Base-by-base conservation (phyloP, 2,888 invertebrate genomes). In the Pseudolycoriella hygida region DNA sequence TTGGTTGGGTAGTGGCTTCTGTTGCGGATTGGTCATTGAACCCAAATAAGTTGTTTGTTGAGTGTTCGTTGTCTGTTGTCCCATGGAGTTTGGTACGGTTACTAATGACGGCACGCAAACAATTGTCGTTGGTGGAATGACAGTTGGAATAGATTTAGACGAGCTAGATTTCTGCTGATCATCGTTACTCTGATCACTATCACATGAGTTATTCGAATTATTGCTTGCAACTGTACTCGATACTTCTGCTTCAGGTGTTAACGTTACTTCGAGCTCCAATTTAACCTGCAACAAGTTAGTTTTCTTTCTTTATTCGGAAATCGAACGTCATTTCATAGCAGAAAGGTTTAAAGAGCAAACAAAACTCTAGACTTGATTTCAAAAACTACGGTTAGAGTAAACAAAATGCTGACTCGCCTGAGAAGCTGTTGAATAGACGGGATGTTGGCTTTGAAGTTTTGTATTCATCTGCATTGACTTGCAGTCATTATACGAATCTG, bases 191-290 rank as follows among this genome's bases (percentile, higher is more conserved):
- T 42, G 42, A 31, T 38, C 39, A 25, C 38, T 44, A 39, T 44
- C 44, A 20, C 44, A 44, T 31, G 43, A 46, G 41, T 43, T 43
- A 32, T 45, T 46, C 12, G 42, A 45, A 15, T 42, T 47, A 32
- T 43, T 47, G 34, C 46, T 48, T 5, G 45, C 61, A 15, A 72
- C 69, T 1, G 72, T 71, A 54, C 73, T 73, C 8, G 72, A 69
- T 1, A 74, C 72, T 49, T 72, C 70, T 55, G 74, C 73, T 60
- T 76, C 76, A 5, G 75, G 74, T 1, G 74, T 74, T 53, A 76
- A 60, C 1, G 75, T 75, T 19, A 75, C 72, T 59, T 72, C 72
- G 46, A 71, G 53, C 54, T 75, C 74, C 38, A 74, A 56, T 53
- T 71, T 69, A 1, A 69, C 67, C 55, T 67, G 68, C n/a, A n/a